phyloP scores from a whole-genome alignment of 2,888 invertebrate species.

The Drosophila niveifrons region DNA sequence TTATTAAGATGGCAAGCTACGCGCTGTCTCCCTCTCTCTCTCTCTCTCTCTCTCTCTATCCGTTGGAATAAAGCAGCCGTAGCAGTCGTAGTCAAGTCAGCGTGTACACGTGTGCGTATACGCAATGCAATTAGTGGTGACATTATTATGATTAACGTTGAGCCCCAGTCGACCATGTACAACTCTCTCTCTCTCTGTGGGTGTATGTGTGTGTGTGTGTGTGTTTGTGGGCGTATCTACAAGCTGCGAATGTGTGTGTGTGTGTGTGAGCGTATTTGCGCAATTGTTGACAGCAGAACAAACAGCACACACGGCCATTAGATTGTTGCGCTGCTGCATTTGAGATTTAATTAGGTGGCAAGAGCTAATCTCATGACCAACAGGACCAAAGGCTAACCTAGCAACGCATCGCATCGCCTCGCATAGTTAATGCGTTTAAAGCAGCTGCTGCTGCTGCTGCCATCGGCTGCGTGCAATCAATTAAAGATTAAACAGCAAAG shows the following conservation, averaged over 20 bases:
- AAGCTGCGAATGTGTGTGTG: constrained; percentile 18
- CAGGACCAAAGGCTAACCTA: constrained; percentile 6
- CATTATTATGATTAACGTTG: constrained; percentile 78
- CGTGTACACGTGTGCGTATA: constrained; percentile 74
- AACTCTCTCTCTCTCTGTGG: too few species aligned
- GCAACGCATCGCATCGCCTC: constrained; percentile 5
- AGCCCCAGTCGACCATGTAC: constrained; percentile 38
- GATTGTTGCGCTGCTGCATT: constrained; percentile 54
- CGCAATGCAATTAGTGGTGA: constrained; percentile 79
- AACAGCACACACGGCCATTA: constrained; percentile 48
- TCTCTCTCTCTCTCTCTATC: background rate
- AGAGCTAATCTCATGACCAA: constrained; percentile 45
- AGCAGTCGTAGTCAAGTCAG: constrained; percentile 35
- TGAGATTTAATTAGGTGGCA: constrained; percentile 73
- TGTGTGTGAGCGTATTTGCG: constrained; percentile 25
- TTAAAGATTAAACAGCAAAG: constrained; percentile 48
- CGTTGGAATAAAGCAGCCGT: background rate
- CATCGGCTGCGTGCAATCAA: constrained; percentile 30
- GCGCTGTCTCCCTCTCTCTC: background rate
- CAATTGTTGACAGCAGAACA: constrained; percentile 31
- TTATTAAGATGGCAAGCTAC: constrained; percentile 40
- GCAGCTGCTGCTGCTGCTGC: constrained; percentile 15
- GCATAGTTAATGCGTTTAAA: constrained; percentile 44
- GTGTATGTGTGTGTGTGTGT: constrained; percentile 17
- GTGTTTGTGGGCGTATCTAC: constrained; percentile 22